These are phyloP conservation scores for Periophthalmodon schlosseri DNA, from an alignment of 2,113 vertebrate genomes.

Conservation along the genomic window DNA sequence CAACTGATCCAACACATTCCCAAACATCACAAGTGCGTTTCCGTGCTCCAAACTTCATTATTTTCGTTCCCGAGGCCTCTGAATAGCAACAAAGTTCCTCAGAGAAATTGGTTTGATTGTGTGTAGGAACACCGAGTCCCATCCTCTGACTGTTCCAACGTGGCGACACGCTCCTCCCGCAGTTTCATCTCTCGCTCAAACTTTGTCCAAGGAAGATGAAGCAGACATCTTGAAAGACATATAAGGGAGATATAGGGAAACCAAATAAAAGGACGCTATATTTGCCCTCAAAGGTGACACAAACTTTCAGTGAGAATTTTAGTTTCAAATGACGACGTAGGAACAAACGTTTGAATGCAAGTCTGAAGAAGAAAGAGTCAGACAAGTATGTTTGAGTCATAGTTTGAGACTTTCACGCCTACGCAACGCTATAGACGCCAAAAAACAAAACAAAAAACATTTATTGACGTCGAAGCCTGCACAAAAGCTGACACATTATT, in stretches of 20 bases:
- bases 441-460: conserved; percentile 54
- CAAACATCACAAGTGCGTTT: neutral
- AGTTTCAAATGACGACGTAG: conserved; percentile 20
- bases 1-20: neutral
- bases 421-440: conserved; percentile 37
- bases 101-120: conserved; percentile 6
- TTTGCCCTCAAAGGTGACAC: conserved; percentile 45
- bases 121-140: conserved; percentile 8
- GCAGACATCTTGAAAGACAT: conserved; percentile 2
- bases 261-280: conserved; percentile 50
- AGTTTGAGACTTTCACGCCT: conserved; percentile 27
- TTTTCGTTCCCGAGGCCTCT: neutral
- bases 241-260: conserved; percentile 20
- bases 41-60: neutral
- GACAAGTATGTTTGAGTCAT: conserved; percentile 48
- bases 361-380: conserved; percentile 36
- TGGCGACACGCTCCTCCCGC: conserved; percentile 7
- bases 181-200: conserved; percentile 32
- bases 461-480: conserved; percentile 33
- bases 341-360: conserved; percentile 44
- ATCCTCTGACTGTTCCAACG: conserved; percentile 8
- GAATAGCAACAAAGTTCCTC: conserved; percentile 9
- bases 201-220: conserved; percentile 27
- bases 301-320: conserved; percentile 38
- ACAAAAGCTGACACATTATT: conserved; percentile 34